Evolutionary conservation across 1,140 invertebrate species (phyloP).

Genomic region (Eriocheir sinensis): DNA sequence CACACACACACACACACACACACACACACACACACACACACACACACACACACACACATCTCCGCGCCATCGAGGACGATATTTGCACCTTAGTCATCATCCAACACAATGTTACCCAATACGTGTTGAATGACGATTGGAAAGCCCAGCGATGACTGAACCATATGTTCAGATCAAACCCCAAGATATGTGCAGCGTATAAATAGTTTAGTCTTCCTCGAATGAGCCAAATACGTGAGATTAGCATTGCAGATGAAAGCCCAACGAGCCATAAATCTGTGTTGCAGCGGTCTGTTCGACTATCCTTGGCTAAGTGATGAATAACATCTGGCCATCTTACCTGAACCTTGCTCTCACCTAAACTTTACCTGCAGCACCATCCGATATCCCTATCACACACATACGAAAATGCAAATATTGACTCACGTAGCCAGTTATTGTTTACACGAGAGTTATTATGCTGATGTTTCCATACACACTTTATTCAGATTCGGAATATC

Average conservation of each 20-base stretch:
- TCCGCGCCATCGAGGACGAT: not conserved
- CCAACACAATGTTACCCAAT: not conserved
- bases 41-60: constrained; percentile 3
- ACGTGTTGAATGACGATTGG: not conserved
- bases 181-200: not conserved
- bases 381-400: not conserved
- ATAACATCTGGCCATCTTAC: constrained; percentile 30
- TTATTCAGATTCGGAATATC: too few relatives aligned
- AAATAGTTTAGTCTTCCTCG: constrained; percentile 48
- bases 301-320: constrained; percentile 47
- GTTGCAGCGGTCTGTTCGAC: constrained; percentile 15
- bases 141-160: not conserved
- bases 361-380: too few relatives aligned
- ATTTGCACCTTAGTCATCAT: not conserved
- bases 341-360: not conserved
- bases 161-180: not conserved
- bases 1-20: constrained; percentile 47
- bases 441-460: too few relatives aligned
- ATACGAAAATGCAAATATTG: too few relatives aligned
- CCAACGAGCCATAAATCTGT: constrained; percentile 43
- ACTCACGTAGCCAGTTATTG: too few relatives aligned
- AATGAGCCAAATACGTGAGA: constrained; percentile 33
- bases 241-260: constrained; percentile 66
- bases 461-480: too few relatives aligned
- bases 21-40: constrained; percentile 40